These are phyloP conservation scores for Mormoops blainvillei DNA, from an alignment of 2,113 vertebrate species.

Conservation along the genomic window DNA sequence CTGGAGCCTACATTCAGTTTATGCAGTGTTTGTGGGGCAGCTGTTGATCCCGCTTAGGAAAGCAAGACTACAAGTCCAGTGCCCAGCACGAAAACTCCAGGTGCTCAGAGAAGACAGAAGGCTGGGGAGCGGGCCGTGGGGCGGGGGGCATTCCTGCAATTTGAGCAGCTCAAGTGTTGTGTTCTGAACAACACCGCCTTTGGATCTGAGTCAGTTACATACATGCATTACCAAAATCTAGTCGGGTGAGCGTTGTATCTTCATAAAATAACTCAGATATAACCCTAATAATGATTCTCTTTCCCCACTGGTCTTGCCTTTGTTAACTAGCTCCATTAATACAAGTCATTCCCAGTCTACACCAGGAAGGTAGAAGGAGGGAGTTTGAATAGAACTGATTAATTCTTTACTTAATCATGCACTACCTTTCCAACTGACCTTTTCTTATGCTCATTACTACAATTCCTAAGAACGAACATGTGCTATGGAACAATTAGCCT, in stretches of 20 bases:
- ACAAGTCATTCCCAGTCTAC: constrained; percentile 42
- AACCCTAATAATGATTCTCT: neutral
- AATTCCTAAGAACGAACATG: constrained; percentile 40
- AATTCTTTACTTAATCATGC: constrained; percentile 59
- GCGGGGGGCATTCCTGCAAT: no score
- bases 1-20: neutral
- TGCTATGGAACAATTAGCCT: constrained; percentile 60
- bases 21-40: neutral
- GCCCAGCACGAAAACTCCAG: neutral
- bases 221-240: constrained; percentile 5
- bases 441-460: constrained; percentile 50
- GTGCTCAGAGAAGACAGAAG: neutral
- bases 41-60: neutral
- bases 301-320: constrained; percentile 17
- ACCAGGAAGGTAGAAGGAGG: constrained; percentile 48
- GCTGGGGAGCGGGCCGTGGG: no score
- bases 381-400: constrained; percentile 64
- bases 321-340: constrained; percentile 63
- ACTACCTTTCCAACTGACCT: constrained; percentile 44
- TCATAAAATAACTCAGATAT: constrained; percentile 36
- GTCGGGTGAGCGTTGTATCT: neutral
- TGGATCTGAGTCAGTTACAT: constrained; percentile 27
- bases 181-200: neutral
- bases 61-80: neutral
- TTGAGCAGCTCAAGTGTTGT: neutral